phyloP scores from a whole-genome alignment of 2,797 vertebrate species.

The Lepus townsendii region DNA sequence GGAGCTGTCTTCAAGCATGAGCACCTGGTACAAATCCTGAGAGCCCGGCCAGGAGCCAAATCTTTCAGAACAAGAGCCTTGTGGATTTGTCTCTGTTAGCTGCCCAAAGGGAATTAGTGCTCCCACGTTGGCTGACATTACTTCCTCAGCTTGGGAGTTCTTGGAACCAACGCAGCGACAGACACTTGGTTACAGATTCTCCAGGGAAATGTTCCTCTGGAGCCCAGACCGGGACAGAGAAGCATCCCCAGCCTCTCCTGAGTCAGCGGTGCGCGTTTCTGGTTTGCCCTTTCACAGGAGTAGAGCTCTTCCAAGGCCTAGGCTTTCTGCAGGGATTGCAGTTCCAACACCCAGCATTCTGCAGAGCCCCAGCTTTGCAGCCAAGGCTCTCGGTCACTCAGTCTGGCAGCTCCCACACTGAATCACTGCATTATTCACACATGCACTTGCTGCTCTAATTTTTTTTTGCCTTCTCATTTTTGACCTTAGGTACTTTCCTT shows the following conservation, averaged over 20 bases:
- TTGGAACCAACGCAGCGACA: background rate
- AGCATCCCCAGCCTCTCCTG: background rate
- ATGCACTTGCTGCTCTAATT: background rate
- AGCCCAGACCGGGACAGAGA: conserved; percentile 7
- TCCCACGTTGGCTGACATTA: background rate
- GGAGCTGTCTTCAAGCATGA: background rate
- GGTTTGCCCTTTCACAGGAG: background rate
- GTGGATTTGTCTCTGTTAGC: conserved; percentile 10
- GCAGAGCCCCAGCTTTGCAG: background rate
- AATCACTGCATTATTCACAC: background rate
- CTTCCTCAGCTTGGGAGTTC: background rate
- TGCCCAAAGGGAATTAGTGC: background rate
- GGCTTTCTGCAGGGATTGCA: background rate
- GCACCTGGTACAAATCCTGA: background rate
- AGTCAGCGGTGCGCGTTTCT: background rate
- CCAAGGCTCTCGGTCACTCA: background rate
- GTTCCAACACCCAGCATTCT: background rate
- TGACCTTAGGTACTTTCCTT: background rate
- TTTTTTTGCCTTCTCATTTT: background rate
- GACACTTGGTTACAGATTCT: background rate
- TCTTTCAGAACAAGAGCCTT: background rate
- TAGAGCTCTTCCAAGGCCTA: background rate
- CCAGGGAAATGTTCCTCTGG: background rate
- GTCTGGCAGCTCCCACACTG: background rate
- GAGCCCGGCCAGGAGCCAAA: background rate